Percentiles rank a stretch among this genome's conserved stretches.
Conservation (phyloP, 2,113 vertebrate species). For the Arothron firmamentum region DNA sequence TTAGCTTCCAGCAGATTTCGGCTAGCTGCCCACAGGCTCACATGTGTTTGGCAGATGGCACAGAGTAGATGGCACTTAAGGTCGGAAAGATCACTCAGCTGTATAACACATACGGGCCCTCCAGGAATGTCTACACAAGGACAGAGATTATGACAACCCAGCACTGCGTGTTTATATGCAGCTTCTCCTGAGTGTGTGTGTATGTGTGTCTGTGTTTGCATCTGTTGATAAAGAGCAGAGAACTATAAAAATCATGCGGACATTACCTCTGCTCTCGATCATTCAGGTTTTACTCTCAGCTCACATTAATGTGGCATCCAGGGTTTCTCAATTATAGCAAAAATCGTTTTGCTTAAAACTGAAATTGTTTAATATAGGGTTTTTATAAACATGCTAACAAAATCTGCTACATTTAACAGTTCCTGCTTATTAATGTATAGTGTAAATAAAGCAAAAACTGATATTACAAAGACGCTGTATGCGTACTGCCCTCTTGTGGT, state of each 20-base stretch:
- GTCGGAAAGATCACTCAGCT: constrained; percentile 58
- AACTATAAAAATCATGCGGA: constrained; percentile 13
- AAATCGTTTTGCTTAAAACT: too few species aligned
- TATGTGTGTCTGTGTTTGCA: constrained; percentile 9
- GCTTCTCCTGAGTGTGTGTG: background rate
- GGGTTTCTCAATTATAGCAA: too few species aligned
- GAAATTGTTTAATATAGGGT: too few species aligned
- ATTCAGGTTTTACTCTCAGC: constrained; percentile 5
- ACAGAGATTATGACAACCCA: constrained; percentile 48
- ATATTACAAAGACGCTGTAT: too few species aligned
- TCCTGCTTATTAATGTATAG: too few species aligned
- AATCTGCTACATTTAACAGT: too few species aligned
- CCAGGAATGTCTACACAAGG: constrained; percentile 63
- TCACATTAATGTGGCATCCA: too few species aligned
- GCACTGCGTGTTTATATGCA: constrained; percentile 3
- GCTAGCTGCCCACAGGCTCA: constrained; percentile 16
- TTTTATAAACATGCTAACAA: too few species aligned
- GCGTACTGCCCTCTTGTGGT: too few species aligned
- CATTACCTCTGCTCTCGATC: constrained; percentile 27
- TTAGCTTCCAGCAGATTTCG: constrained; percentile 12
- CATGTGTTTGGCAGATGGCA: constrained; percentile 72
- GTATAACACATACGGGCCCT: constrained; percentile 55
- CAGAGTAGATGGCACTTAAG: constrained; percentile 54
- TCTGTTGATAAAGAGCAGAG: constrained; percentile 46
- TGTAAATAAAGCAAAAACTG: too few species aligned